A percentile compares a stretch with the other conserved stretches of the same genome.
Conservation (phyloP, 2,797 vertebrate genomes). For the Spea hammondii region DNA sequence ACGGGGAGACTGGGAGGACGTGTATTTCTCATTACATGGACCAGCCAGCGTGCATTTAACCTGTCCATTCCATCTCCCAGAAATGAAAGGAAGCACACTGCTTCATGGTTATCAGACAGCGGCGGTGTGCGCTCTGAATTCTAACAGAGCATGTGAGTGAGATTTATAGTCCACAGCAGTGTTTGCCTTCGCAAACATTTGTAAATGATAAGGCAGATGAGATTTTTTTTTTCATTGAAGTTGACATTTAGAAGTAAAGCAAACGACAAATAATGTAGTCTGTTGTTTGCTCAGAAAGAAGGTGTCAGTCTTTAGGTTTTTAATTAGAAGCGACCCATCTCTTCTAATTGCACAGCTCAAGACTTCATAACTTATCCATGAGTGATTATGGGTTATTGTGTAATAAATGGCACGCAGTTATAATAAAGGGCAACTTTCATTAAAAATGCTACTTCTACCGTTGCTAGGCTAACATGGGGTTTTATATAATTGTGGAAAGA, state of each 20-base stretch:
- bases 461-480: neutral
- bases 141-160: neutral
- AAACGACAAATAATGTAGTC: slow-evolving; percentile 37
- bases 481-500: neutral
- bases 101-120: neutral
- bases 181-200: slow-evolving; percentile 40
- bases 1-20: too few species aligned
- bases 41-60: too few species aligned
- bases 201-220: slow-evolving; percentile 43
- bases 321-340: slow-evolving; percentile 20
- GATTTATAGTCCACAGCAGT: slow-evolving; percentile 23
- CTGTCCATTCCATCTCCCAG: too few species aligned
- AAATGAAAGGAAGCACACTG: too few species aligned
- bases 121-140: neutral
- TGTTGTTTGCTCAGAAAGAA: slow-evolving; percentile 13
- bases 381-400: neutral
- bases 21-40: too few species aligned
- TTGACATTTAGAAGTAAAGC: slow-evolving; percentile 42
- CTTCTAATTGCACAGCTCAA: slow-evolving; percentile 1
- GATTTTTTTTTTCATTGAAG: slow-evolving; percentile 15
- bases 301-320: slow-evolving; percentile 7
- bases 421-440: neutral
- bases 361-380: neutral
- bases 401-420: neutral
- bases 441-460: neutral